Evolutionary conservation across 2,888 invertebrate species (phyloP), one percentile per base, ranked within the genome.

Genomic region (Metallyticus violacea): DNA sequence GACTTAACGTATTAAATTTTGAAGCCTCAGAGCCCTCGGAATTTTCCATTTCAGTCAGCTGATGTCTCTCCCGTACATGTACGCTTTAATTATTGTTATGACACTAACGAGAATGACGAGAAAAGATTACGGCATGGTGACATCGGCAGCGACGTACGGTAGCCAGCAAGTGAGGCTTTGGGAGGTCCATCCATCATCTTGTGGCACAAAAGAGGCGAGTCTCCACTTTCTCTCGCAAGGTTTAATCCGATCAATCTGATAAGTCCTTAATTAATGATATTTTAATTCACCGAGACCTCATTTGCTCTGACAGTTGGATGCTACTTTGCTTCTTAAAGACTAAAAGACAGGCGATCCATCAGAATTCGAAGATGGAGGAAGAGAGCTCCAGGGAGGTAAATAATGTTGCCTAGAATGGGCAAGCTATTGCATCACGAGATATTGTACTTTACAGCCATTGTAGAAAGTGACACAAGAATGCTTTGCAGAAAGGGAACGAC

Each of bases 311-410:
- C 81, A 81, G 81, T 81, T 40, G 81, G 81, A 28, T 25, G 81
- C 30, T 81, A 26, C 30, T 81, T 29, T 3, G 81, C n/a, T 81
- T 22, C 40, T 62, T 40, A 30, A 81, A 81, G 81, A 81, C 81
- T 81, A 30, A 81, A 62, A 81, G 81, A 81, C 81, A 81, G 81
- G 81, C 30, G 28, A 81, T 81, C 81, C 81, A 81, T 81, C 81
- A 81, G 29, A 15, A 29, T 9, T 62, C 15, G 40, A 4, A 62
- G 40, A 62, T 62, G 40, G 22, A 62, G 40, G 2, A 62, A 62
- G 40, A 62, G 40, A 62, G 40, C 9, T 22, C 40, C 40, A 62
- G 40, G 40, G 40, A 62, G 40, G 40, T 62, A 62, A 62, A 62
- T 22, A 62, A 62, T 62, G 40, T 62, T 62, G 15, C 40, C 15